Percentiles rank a stretch among this genome's conserved stretches.
phyloP scores from a whole-genome alignment of 1,140 invertebrate genomes.

The Pentalonia nigronervosa region DNA sequence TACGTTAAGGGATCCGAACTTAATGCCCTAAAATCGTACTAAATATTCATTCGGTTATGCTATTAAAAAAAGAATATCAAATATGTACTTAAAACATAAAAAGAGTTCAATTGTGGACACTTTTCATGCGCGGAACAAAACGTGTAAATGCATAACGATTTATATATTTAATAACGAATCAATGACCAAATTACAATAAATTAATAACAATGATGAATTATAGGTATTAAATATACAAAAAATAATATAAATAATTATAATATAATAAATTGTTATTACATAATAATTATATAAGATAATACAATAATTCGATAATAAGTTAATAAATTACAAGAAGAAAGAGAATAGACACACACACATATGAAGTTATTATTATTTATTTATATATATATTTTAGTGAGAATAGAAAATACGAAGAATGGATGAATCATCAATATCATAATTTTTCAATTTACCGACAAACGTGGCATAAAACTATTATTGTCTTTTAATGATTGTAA shows the following conservation, averaged over 20 bases:
- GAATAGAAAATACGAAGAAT: no score
- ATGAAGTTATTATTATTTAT: no score
- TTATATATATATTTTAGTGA: no score
- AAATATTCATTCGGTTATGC: background rate
- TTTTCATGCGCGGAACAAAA: background rate
- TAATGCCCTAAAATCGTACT: background rate
- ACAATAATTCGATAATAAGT: no score
- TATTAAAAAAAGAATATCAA: no score
- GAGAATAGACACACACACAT: no score
- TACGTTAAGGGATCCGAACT: background rate
- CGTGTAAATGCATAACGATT: background rate
- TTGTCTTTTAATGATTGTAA: background rate
- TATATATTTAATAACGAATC: background rate
- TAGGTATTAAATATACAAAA: no score
- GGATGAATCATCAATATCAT: background rate
- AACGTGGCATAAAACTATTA: background rate
- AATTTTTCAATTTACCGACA: background rate
- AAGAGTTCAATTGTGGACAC: background rate
- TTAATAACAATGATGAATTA: background rate
- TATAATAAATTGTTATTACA: no score
- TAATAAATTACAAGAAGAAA: no score
- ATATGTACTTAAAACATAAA: background rate
- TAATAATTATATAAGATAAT: no score
- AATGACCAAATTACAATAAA: background rate
- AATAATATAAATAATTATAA: no score